Base-by-base conservation (phyloP, 1,140 invertebrate genomes). In the Stegodyphus dumicola region DNA sequence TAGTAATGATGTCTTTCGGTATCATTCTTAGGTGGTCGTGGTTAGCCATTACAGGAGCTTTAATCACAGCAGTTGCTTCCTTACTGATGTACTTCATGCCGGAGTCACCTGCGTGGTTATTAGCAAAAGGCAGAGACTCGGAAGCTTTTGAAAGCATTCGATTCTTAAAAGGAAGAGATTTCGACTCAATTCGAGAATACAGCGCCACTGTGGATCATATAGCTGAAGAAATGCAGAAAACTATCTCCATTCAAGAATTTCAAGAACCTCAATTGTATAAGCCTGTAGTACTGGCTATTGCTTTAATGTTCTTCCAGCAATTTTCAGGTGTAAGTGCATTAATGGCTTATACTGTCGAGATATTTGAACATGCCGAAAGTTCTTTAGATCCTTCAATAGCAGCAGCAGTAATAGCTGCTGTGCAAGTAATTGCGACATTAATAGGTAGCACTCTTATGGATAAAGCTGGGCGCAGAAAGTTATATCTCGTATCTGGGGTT, bases 261-360 rank as follows among this genome's bases (percentile, higher is more conserved):
- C 51, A 65, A 18, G 51, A 87, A 60, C 74, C 79, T 17, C 11
- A 64, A 33, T 18, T 78, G 6, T 83, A 83, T 33, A 87, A 84
- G 51, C 86, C 86, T 6, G 65, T 83, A 9, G 88, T 94, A 0
- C 95, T 98, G 65, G 94, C 95, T 0, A 90, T 98, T 7, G 95
- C 95, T 6, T 92, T 98, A 54, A 98, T 98, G 96, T 94, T 96
- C 89, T 96, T 98, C 92, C 96, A 98, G 92, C 97, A 98, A 90
- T 91, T 98, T 84, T 96, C 94, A 87, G 97, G 97, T 52, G 97
- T 97, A 87, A 98, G 97, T 88, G 96, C 96, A 4, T 94, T 98
- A 48, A 97, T 98, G 88, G 98, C 98, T 90, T 98, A 98, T 89
- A 96, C 96, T 0, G 94, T 94, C 15, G 92, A 92, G 70, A 97